Evolutionary conservation across 2,888 invertebrate species (phyloP).

Genomic region (Plagodis pulveraria): DNA sequence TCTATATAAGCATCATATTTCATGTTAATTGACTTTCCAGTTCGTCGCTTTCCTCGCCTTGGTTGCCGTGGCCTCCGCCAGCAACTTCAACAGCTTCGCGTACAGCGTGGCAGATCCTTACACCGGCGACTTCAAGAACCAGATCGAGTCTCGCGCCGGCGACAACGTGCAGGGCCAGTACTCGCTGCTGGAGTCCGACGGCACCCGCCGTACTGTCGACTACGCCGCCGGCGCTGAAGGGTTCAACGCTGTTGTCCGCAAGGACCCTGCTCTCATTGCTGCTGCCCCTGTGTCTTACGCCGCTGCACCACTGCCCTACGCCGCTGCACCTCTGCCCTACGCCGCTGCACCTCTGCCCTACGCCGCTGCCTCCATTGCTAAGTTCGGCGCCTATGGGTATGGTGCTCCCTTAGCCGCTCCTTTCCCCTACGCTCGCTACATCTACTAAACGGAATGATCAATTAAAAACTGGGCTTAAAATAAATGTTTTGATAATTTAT

Average conservation of each 20-base stretch:
- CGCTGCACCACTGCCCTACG: conserved; percentile 36
- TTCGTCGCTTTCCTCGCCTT: conserved; percentile 62
- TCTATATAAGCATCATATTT: too few species aligned
- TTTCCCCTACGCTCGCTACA: conserved; percentile 39
- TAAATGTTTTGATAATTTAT: conserved; percentile 10
- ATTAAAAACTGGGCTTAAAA: conserved; percentile 20
- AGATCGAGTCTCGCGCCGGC: conserved; percentile 59
- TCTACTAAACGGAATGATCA: conserved; percentile 35
- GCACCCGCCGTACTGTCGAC: conserved; percentile 80
- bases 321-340: conserved; percentile 32
- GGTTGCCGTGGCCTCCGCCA: conserved; percentile 53
- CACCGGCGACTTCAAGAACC: conserved; percentile 81
- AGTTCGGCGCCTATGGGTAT: conserved; percentile 40
- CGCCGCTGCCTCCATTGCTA: conserved; percentile 25
- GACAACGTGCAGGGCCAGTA: conserved; percentile 54
- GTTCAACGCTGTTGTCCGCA: conserved; percentile 83
- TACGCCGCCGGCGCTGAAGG: conserved; percentile 80
- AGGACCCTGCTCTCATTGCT: conserved; percentile 63
- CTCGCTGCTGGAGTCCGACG: conserved; percentile 78
- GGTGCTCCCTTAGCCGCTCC: conserved; percentile 40
- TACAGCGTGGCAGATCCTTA: conserved; percentile 80
- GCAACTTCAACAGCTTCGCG: conserved; percentile 69
- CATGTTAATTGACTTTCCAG: conserved; percentile 37
- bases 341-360: conserved; percentile 35
- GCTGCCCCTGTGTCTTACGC: conserved; percentile 37